Conservation (phyloP, 2,113 vertebrate genomes). For the Nansenia antarctica region DNA sequence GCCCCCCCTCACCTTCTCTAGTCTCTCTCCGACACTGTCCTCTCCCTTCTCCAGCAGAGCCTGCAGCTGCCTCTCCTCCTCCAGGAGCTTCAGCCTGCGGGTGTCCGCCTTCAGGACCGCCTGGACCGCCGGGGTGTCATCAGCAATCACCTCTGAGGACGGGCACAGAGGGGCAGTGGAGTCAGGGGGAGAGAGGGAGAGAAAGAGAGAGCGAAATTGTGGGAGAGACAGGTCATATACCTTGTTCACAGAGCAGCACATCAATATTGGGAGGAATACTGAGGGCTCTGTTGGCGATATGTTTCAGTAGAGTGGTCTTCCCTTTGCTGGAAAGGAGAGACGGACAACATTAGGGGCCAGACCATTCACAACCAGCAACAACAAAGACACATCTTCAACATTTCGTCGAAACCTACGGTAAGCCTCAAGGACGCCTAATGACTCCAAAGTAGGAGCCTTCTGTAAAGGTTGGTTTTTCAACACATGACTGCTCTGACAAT, state of each 20-base stretch:
- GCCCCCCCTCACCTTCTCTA: slow-evolving; percentile 83
- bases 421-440: too few species aligned
- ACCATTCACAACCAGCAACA: too few species aligned
- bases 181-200: neutral
- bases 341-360: neutral
- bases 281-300: slow-evolving; percentile 88
- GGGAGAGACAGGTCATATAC: slow-evolving; percentile 55
- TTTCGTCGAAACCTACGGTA: too few species aligned
- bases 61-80: slow-evolving; percentile 86
- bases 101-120: slow-evolving; percentile 89
- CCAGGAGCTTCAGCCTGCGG: slow-evolving; percentile 82
- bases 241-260: slow-evolving; percentile 91
- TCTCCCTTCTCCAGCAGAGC: slow-evolving; percentile 83
- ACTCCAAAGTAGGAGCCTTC: too few species aligned
- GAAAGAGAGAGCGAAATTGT: neutral
- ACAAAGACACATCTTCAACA: too few species aligned
- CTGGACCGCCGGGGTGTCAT: slow-evolving; percentile 88
- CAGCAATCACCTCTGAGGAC: slow-evolving; percentile 85
- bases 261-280: slow-evolving; percentile 94
- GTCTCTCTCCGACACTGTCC: slow-evolving; percentile 77
- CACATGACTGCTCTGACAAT: too few species aligned
- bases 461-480: too few species aligned
- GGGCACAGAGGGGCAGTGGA: neutral
- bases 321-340: slow-evolving; percentile 78
- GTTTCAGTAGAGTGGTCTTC: slow-evolving; percentile 91